These are phyloP conservation scores for Carlito syrichta DNA, from an alignment of 2,113 vertebrate genomes.

Conservation along the genomic window DNA sequence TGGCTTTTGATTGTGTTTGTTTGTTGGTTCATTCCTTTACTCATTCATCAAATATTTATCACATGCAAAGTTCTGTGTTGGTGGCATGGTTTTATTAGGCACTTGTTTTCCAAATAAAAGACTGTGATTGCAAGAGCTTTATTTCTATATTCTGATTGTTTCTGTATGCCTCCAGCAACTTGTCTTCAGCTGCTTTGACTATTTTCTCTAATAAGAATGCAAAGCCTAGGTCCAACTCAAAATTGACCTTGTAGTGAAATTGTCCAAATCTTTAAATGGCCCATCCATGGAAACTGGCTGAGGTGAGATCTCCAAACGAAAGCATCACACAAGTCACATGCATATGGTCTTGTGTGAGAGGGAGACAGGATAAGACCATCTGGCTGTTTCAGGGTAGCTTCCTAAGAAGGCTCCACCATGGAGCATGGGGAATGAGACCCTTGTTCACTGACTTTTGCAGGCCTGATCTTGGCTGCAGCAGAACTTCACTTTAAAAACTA, in stretches of 20 bases:
- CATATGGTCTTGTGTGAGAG: neutral
- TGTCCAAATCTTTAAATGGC: neutral
- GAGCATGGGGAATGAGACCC: neutral
- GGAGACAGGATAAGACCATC: neutral
- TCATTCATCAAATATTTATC: conserved; percentile 28
- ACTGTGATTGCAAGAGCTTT: neutral
- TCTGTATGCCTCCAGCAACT: neutral
- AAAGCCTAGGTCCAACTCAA: neutral
- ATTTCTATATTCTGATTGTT: neutral
- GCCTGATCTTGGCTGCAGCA: neutral
- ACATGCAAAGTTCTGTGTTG: neutral
- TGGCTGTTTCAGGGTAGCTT: neutral
- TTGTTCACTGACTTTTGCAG: neutral
- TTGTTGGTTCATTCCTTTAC: neutral
- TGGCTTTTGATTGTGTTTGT: conserved; percentile 4
- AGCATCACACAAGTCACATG: neutral
- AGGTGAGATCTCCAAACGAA: neutral
- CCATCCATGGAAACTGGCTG: neutral
- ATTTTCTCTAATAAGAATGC: neutral
- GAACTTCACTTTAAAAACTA: conserved; percentile 9
- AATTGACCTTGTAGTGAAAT: neutral
- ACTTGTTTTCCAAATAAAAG: conserved; percentile 13
- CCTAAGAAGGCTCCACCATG: neutral
- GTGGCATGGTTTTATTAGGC: neutral
- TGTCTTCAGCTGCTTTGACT: neutral